A percentile compares a stretch with the other conserved stretches of the same genome.
Conservation (phyloP, 2,113 vertebrate genomes). For the Hemichromis elongatus region DNA sequence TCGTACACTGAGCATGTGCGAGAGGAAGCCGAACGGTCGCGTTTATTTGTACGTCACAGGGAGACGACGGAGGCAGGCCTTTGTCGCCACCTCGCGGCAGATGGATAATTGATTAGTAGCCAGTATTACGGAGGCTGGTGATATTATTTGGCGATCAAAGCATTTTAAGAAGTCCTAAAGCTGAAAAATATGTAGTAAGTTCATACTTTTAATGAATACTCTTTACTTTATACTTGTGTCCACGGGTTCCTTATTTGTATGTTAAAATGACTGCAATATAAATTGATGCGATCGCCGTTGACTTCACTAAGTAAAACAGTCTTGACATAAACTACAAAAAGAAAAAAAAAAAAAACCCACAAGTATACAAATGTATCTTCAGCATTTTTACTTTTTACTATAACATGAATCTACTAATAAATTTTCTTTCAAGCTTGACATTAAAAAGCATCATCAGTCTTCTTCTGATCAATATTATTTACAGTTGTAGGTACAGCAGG, state of each 20-base stretch:
- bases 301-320: not conserved
- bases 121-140: not conserved
- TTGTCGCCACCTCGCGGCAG: slow-evolving; percentile 30
- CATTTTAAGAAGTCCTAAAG: not conserved
- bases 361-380: not conserved
- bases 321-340: not conserved
- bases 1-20: slow-evolving; percentile 9
- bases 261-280: not conserved
- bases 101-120: not conserved
- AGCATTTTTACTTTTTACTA: not conserved
- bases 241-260: not conserved
- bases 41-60: slow-evolving; percentile 17
- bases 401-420: not conserved
- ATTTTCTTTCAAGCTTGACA: not conserved
- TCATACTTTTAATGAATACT: not conserved
- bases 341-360: not conserved
- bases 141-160: not conserved
- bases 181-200: not conserved
- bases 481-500: not conserved
- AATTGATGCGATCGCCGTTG: not conserved
- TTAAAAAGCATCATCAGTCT: not conserved
- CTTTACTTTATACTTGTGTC: not conserved
- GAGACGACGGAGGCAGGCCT: not conserved
- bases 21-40: not conserved
- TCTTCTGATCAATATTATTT: not conserved